phyloP scores from a whole-genome alignment of 1,140 invertebrate genomes.

The Pseudoatta argentina region DNA sequence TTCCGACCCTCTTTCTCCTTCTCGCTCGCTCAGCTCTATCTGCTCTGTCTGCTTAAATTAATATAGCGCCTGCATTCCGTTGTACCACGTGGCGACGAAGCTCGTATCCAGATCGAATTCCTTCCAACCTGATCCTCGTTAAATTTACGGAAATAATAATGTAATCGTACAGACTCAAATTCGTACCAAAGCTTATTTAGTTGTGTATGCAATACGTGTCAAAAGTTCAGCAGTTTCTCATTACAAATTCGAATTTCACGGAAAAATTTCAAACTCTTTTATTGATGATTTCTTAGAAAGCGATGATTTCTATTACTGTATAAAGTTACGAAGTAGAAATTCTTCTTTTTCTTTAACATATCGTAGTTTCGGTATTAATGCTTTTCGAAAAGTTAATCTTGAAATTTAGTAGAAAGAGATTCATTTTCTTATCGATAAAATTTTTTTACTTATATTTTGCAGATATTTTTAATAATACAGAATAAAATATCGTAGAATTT shows the following conservation, averaged over 20 bases:
- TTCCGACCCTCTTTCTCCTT: constrained; percentile 62
- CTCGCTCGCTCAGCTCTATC: constrained; percentile 23
- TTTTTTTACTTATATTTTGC: background rate
- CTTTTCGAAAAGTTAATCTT: background rate
- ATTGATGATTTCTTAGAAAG: background rate
- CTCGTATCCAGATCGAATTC: constrained; percentile 64
- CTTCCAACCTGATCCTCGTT: constrained; percentile 11
- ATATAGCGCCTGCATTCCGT: constrained; percentile 81
- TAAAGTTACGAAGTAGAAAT: background rate
- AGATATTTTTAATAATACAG: background rate
- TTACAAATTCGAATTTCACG: background rate
- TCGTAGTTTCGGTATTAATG: background rate
- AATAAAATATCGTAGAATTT: constrained; percentile 24
- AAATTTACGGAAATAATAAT: constrained; percentile 50
- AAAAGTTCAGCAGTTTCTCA: background rate
- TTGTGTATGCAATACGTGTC: background rate
- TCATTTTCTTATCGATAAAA: background rate
- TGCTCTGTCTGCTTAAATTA: constrained; percentile 83
- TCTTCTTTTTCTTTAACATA: background rate
- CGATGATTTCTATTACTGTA: too few relatives aligned
- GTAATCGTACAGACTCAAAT: background rate
- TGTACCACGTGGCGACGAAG: constrained; percentile 54
- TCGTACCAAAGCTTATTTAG: background rate
- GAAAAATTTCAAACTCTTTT: background rate
- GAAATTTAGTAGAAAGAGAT: background rate